Evolutionary conservation across 1,140 invertebrate species (phyloP).

Genomic region (Vanessa tameamea): DNA sequence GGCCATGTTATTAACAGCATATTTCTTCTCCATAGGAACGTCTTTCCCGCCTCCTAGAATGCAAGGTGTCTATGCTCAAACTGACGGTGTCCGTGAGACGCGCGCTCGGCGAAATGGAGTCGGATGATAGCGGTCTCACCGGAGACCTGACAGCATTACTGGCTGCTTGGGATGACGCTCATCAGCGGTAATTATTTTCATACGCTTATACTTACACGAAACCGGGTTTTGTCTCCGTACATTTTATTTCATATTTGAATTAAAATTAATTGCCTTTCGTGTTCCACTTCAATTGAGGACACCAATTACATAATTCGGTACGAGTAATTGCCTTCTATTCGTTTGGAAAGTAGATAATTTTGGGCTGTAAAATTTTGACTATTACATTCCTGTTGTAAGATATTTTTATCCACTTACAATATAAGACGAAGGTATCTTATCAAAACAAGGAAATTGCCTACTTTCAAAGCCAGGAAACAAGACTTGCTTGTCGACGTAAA

Average conservation of each 20-base stretch:
- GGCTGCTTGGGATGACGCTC: conserved; percentile 88
- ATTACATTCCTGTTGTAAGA: neutral
- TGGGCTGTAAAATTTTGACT: neutral
- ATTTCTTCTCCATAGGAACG: conserved; percentile 32
- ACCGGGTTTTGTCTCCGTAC: neutral
- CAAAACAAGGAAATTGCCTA: neutral
- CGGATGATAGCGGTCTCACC: conserved; percentile 82
- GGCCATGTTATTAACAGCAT: neutral
- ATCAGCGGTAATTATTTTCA: conserved; percentile 83
- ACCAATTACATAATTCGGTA: neutral
- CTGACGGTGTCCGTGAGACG: conserved; percentile 89
- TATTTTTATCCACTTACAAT: neutral
- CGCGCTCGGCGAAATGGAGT: conserved; percentile 81
- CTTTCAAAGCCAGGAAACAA: conserved; percentile 6
- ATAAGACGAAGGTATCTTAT: no score
- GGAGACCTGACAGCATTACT: conserved; percentile 88
- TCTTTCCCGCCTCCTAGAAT: conserved; percentile 85
- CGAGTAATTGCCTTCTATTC: neutral
- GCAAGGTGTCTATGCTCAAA: conserved; percentile 86
- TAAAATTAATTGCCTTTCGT: conserved; percentile 1
- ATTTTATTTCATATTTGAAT: neutral
- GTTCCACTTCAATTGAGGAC: conserved; percentile 2
- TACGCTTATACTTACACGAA: neutral
- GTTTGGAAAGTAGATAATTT: neutral
- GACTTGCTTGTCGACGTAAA: no score